phyloP scores from a whole-genome alignment of 64 coral and sea anemone genomes.

The Pocillopora verrucosa region DNA sequence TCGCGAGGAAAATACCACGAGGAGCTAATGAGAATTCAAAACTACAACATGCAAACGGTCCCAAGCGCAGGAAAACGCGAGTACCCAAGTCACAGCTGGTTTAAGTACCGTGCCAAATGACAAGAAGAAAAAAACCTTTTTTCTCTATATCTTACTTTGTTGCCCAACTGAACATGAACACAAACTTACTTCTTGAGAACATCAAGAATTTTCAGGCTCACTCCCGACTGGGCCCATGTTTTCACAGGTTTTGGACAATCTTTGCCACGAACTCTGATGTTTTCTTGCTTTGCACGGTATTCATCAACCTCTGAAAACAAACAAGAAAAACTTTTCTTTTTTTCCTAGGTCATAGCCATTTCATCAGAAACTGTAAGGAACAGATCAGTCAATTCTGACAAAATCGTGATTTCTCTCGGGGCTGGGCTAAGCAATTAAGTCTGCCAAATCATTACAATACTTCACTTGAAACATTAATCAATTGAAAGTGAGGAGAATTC shows the following conservation, averaged over 20 bases:
- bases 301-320: conserved; percentile 50
- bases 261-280: conserved; percentile 63
- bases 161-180: background rate
- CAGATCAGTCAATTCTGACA: no score
- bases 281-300: conserved; percentile 38
- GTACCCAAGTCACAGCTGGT: no score
- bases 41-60: no score
- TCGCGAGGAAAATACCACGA: background rate
- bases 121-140: background rate
- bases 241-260: conserved; percentile 74
- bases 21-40: no score
- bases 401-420: no score
- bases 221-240: conserved; percentile 74
- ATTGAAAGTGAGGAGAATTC: background rate
- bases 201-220: conserved; percentile 61
- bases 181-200: conserved; percentile 66
- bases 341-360: no score
- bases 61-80: no score
- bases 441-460: no score
- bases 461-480: no score
- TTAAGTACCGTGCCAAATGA: background rate
- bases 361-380: no score
- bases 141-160: background rate
- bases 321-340: background rate
- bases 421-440: no score